Evolutionary conservation across 2,797 vertebrate genomes (phyloP).

Genomic region (Martes flavigula): DNA sequence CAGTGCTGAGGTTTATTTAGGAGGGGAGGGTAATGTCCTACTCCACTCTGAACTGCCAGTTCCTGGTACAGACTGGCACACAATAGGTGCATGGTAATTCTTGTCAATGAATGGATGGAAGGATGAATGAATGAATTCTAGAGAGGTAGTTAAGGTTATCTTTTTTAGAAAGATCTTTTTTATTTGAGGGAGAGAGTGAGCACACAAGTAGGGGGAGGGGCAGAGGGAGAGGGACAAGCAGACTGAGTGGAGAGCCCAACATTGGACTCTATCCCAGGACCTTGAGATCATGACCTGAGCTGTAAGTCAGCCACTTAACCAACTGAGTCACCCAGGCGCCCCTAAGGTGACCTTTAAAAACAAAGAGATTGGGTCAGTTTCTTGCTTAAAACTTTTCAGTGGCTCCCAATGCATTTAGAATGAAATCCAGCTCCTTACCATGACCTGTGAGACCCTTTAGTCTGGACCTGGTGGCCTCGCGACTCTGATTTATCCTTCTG

Average conservation of each 20-base stretch:
- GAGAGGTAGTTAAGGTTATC: background rate
- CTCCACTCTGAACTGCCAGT: background rate
- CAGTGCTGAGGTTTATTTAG: background rate
- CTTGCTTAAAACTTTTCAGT: background rate
- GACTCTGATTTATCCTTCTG: background rate
- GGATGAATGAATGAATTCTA: background rate
- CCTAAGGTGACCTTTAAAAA: background rate
- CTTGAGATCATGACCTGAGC: background rate
- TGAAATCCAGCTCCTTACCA: background rate
- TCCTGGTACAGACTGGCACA: background rate
- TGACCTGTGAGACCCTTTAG: background rate
- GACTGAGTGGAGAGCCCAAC: background rate
- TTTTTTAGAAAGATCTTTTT: background rate
- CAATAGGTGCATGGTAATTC: background rate
- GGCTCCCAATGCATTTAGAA: background rate
- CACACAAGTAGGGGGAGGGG: background rate
- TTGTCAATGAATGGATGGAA: background rate
- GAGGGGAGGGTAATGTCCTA: background rate
- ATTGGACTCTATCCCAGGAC: background rate
- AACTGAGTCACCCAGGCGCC: background rate
- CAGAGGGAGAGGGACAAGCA: background rate
- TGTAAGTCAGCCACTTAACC: background rate
- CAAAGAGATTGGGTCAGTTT: background rate
- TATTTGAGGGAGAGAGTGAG: background rate
- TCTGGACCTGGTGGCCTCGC: background rate